Conservation (phyloP, 2,797 vertebrate genomes). For the Steatocranus sp. region DNA sequence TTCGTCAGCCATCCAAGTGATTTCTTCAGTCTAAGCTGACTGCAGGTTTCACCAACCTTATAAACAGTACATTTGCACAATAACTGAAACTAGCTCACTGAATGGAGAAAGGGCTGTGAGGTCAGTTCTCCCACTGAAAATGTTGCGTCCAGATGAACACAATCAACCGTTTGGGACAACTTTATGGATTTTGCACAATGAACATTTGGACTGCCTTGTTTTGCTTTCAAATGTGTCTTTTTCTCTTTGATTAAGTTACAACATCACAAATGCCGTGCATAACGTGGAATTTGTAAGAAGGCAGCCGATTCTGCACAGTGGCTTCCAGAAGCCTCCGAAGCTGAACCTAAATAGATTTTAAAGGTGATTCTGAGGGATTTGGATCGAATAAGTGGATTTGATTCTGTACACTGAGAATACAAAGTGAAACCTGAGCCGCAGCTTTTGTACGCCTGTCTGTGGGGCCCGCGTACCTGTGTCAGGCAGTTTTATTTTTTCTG, state of each 20-base stretch:
- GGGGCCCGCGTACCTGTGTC: background rate
- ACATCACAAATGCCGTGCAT: background rate
- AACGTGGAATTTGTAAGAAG: background rate
- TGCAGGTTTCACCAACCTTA: background rate
- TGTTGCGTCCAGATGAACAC: background rate
- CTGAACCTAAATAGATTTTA: background rate
- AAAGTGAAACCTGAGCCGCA: background rate
- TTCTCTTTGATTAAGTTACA: background rate
- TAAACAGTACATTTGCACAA: background rate
- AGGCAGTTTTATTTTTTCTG: background rate
- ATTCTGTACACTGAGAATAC: background rate
- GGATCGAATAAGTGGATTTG: background rate
- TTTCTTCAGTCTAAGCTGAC: background rate
- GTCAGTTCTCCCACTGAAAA: background rate
- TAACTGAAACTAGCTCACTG: background rate
- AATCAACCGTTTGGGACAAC: background rate
- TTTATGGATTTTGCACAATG: background rate
- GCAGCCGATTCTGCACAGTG: fast-evolving
- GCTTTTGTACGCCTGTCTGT: background rate
- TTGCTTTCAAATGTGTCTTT: background rate
- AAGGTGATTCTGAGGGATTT: background rate
- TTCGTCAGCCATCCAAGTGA: background rate
- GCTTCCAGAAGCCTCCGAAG: background rate
- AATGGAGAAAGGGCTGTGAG: background rate
- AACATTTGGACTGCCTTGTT: background rate